Percentiles rank a stretch among this genome's conserved stretches.
phyloP scores from a whole-genome alignment of 2,888 invertebrate species.

The Cheilosia grossa region DNA sequence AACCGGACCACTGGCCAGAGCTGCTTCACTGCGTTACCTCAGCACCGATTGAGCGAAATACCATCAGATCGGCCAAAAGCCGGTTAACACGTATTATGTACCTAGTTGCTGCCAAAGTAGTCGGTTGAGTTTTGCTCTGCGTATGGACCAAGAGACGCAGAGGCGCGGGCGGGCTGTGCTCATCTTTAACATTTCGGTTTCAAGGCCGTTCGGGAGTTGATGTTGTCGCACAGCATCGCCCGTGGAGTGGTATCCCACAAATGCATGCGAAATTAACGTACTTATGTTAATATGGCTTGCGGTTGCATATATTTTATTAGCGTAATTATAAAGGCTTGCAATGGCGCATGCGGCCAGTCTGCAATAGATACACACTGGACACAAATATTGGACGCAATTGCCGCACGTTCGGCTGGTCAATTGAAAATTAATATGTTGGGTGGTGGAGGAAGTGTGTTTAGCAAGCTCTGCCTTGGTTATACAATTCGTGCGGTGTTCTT shows the following conservation, averaged over 20 bases:
- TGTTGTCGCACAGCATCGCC: conserved; percentile 43
- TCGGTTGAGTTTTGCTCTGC: conserved; percentile 36
- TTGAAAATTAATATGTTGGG: not conserved
- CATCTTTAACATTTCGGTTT: conserved; percentile 67
- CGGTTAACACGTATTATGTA: conserved; percentile 33
- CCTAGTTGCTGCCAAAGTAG: conserved; percentile 33
- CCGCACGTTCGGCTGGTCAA: conserved; percentile 9
- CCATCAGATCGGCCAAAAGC: conserved; percentile 47
- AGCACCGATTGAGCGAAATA: conserved; percentile 49
- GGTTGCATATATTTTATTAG: conserved; percentile 51
- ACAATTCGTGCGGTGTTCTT: conserved; percentile 37
- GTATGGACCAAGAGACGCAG: conserved; percentile 5
- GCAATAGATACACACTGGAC: conserved; percentile 37
- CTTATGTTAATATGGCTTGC: conserved; percentile 54
- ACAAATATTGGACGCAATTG: conserved; percentile 48
- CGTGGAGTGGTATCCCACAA: not conserved
- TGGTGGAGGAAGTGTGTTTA: conserved; percentile 32
- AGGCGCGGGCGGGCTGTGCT: conserved; percentile 7
- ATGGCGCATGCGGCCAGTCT: conserved; percentile 45
- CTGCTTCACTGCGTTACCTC: conserved; percentile 22
- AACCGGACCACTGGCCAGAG: conserved; percentile 65
- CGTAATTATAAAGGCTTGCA: conserved; percentile 42
- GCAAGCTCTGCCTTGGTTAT: conserved; percentile 37
- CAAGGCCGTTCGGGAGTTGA: conserved; percentile 65
- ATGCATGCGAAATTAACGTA: conserved; percentile 30